phyloP scores from a whole-genome alignment of 2,888 invertebrate species.

The Megalurothrips usitatus region DNA sequence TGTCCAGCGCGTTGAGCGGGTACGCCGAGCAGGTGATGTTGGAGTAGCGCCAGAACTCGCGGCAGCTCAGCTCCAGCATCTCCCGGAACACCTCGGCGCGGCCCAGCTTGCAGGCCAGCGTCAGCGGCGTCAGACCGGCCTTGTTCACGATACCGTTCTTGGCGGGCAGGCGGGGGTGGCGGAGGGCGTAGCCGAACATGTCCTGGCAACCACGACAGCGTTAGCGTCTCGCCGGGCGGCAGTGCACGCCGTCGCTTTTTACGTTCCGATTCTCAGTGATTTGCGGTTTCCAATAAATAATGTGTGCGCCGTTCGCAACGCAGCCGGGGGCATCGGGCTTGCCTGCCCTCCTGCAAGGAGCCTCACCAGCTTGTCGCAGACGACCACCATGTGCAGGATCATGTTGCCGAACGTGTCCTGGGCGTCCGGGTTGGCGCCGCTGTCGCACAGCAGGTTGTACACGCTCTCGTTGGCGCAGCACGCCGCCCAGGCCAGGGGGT shows the following conservation, averaged over 20 bases:
- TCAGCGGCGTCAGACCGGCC: constrained; percentile 89
- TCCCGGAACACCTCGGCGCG: constrained; percentile 94
- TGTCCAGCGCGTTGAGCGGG: constrained; percentile 93
- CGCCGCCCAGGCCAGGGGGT: constrained; percentile 95
- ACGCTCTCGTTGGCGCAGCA: constrained; percentile 96
- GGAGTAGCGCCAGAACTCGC: constrained; percentile 98
- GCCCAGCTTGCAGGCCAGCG: constrained; percentile 93
- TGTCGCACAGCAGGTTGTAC: constrained; percentile 88
- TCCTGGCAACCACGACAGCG: no score
- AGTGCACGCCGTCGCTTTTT: no score
- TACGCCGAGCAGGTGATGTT: constrained; percentile 98
- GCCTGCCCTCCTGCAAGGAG: no score
- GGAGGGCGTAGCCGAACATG: constrained; percentile 96
- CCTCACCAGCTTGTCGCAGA: constrained; percentile 88
- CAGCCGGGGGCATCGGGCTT: no score
- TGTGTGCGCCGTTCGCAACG: no score
- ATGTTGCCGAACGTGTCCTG: constrained; percentile 97
- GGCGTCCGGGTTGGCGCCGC: constrained; percentile 91
- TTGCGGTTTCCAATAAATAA: no score
- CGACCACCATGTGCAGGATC: constrained; percentile 99
- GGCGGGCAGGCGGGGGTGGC: constrained; percentile 90
- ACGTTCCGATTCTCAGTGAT: no score
- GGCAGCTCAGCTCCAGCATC: constrained; percentile 91
- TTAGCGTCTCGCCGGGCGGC: no score
- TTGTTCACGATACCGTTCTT: constrained; percentile 85